Conservation (phyloP, 2,888 invertebrate genomes). For the Synanthedon vespiformis region DNA sequence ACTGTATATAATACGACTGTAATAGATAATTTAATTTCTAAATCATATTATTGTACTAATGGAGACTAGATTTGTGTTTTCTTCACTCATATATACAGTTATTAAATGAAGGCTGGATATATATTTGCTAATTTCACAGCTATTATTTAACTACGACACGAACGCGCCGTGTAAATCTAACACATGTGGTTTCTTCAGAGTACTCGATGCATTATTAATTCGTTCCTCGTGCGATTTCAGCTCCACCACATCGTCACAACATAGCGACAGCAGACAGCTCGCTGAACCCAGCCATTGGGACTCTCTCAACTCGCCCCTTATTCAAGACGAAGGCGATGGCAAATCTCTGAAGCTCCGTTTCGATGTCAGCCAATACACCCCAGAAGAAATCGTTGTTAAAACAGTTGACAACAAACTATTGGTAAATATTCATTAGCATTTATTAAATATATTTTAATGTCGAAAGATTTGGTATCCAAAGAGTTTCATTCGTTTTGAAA, state of each 20-base stretch:
- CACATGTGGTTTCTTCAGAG: not conserved
- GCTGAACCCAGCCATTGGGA: constrained; percentile 81
- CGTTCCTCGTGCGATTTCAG: constrained; percentile 34
- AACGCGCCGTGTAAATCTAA: not conserved
- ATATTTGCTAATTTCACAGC: not conserved
- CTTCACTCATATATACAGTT: not conserved
- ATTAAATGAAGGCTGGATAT: not conserved
- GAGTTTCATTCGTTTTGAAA: no score
- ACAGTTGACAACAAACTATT: constrained; percentile 97
- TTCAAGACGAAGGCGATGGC: constrained; percentile 93
- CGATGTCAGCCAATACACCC: constrained; percentile 96
- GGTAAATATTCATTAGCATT: constrained; percentile 71
- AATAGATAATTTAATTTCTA: no score
- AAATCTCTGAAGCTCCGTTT: constrained; percentile 95
- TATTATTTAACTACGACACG: not conserved
- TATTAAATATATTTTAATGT: not conserved
- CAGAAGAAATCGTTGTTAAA: constrained; percentile 98
- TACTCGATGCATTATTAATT: not conserved
- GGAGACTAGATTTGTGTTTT: constrained; percentile 1
- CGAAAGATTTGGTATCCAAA: not conserved
- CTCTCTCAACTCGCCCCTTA: constrained; percentile 91
- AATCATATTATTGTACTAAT: no score
- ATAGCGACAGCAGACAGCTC: constrained; percentile 72
- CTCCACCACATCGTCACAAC: constrained; percentile 74
- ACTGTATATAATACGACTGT: no score